Evolutionary conservation across 2,888 invertebrate genomes (phyloP).

Genomic region (Habrosyne pyritoides): DNA sequence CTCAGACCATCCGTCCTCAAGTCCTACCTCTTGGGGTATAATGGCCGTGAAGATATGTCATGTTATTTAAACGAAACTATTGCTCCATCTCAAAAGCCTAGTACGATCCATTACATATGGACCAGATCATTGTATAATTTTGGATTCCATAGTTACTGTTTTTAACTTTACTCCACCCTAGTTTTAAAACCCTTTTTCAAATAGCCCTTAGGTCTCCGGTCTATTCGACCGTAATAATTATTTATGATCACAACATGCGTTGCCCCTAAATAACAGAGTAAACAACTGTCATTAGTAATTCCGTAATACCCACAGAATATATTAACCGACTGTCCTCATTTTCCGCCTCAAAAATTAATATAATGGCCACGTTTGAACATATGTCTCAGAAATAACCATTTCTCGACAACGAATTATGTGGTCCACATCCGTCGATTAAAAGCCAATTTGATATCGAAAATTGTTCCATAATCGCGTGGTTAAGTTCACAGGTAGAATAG

Average conservation of each 20-base stretch:
- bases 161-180: too few species aligned
- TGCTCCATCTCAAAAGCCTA: too few species aligned
- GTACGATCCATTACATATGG: too few species aligned
- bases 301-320: neutral
- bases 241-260: neutral
- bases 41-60: too few species aligned
- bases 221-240: too few species aligned
- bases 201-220: too few species aligned
- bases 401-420: constrained; percentile 30
- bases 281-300: neutral
- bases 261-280: neutral
- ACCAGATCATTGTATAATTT: too few species aligned
- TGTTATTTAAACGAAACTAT: too few species aligned
- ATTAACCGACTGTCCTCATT: constrained; percentile 13
- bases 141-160: too few species aligned
- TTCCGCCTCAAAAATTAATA: constrained; percentile 51
- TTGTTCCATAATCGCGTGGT: constrained; percentile 33
- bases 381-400: constrained; percentile 60
- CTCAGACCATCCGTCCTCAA: too few species aligned
- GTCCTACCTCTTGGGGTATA: too few species aligned
- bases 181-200: too few species aligned
- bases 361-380: constrained; percentile 49
- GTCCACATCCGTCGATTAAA: constrained; percentile 71
- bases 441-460: constrained; percentile 58
- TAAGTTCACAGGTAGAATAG: constrained; percentile 34